Base-by-base conservation (phyloP, 2,797 vertebrate genomes). In the Micropoecilia bifurca region DNA sequence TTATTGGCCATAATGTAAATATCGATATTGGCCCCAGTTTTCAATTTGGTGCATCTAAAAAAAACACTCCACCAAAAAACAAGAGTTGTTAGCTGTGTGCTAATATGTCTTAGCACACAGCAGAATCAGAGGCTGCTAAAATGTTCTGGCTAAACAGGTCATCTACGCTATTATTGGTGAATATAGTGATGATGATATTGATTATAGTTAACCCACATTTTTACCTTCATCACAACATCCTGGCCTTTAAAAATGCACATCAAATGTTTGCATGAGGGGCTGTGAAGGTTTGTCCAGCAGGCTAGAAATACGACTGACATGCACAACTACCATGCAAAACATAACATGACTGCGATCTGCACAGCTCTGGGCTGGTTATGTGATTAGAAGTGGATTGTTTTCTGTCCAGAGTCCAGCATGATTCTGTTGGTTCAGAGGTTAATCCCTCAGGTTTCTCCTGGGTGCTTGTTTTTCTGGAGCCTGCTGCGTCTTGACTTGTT, bases 401-500 rank as follows among this genome's bases (percentile, higher is more conserved):
- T 68, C 36, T 66, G 63, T 8, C 1, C 61, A 63, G 57, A 61
- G 16, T 39, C 36, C 20, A 25, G 36, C 22, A 25, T 12, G 39
- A 2, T 71, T 71, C 0, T 28, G n/a, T 16, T 71, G 68, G 41
- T 46, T 28, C 12, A 8, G 39, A 43, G 39, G 20, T 48, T 12
- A 68, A 68, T 41, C 20, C 36, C n/a, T 12, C 39, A 28, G 1
- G 55, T 59, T 59, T 33, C 59, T 36, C 28, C 59, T 63, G 59
- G 20, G 20, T 22, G 10, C 50, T 53, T 53, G 36, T 22, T 68
- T 22, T 25, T 41, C 63, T 4, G 20, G 20, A n/a, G 39, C 28
- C 78, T 66, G n/a, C 53, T 66, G 20, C 72, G 41, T 81, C 41
- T 46, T 74, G 53, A n/a, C 3, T 66, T 55, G 36, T 47, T 36